Conservation (phyloP, 2,888 invertebrate genomes). For the Heliconius hortense region DNA sequence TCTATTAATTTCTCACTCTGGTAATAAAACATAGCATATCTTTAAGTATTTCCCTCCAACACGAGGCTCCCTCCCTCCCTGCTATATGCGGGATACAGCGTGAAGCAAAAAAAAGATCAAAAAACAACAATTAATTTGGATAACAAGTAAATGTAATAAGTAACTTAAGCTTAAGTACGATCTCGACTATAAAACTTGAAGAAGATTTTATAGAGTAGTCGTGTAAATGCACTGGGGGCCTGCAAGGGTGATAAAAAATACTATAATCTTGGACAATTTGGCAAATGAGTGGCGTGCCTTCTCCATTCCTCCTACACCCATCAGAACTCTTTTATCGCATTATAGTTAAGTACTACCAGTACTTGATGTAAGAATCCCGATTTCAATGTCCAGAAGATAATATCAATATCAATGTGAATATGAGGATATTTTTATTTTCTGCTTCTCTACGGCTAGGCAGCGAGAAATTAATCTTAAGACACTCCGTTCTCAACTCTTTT, state of each 20-base stretch:
- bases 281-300: constrained; percentile 56
- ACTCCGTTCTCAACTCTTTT: no score
- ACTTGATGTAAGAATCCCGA: constrained; percentile 47
- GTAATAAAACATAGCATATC: no score
- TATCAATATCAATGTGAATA: not conserved
- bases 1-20: no score
- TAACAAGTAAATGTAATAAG: constrained; percentile 3
- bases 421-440: no score
- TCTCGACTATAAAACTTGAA: constrained; percentile 35
- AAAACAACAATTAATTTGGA: not conserved
- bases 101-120: not conserved
- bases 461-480: no score
- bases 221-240: constrained; percentile 45
- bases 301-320: constrained; percentile 45
- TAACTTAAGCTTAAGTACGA: constrained; percentile 20
- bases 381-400: not conserved
- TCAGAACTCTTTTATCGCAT: constrained; percentile 66
- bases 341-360: constrained; percentile 45
- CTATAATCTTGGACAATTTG: constrained; percentile 63
- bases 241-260: constrained; percentile 54
- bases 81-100: not conserved
- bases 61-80: not conserved
- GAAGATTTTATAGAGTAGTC: constrained; percentile 40
- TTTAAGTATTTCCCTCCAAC: no score
- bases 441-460: no score